Evolutionary conservation across 2,888 invertebrate species (phyloP).

Genomic region (Periphyllus acericola): DNA sequence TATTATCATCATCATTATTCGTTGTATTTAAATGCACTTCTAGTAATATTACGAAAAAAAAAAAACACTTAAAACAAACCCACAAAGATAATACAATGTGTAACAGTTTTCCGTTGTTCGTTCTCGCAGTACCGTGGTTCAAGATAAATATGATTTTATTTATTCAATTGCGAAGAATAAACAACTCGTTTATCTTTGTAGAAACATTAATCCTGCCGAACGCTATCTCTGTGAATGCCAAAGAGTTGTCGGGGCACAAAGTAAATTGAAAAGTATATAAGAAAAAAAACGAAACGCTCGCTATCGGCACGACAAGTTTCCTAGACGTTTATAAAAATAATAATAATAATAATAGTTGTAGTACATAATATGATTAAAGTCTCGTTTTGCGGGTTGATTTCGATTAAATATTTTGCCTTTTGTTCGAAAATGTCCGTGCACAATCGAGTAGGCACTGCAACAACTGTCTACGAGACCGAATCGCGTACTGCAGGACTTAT

Average conservation of each 20-base stretch:
- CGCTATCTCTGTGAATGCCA: conserved; percentile 38
- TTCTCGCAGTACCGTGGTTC: background rate
- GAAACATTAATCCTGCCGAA: conserved; percentile 50
- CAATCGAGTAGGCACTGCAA: too few species aligned
- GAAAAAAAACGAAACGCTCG: background rate
- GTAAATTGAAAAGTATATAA: conserved; percentile 41
- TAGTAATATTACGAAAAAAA: conserved; percentile 18
- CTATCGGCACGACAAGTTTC: background rate
- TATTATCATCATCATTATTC: conserved; percentile 14
- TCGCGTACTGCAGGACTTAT: too few species aligned
- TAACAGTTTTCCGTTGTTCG: conserved; percentile 13
- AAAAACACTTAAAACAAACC: conserved; percentile 41
- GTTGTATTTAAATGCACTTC: background rate
- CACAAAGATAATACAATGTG: conserved; percentile 27
- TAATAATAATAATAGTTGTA: background rate
- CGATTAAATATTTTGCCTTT: background rate
- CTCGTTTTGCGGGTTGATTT: background rate
- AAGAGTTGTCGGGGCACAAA: conserved; percentile 16
- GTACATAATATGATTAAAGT: background rate
- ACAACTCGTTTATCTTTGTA: conserved; percentile 57
- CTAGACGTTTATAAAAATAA: conserved; percentile 6
- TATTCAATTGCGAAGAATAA: conserved; percentile 56
- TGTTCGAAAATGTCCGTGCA: background rate
- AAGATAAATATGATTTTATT: conserved; percentile 59
- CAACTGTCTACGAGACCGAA: too few species aligned